These are phyloP conservation scores for Labrus mixtus DNA, from an alignment of 2,113 vertebrate genomes.

Conservation along the genomic window DNA sequence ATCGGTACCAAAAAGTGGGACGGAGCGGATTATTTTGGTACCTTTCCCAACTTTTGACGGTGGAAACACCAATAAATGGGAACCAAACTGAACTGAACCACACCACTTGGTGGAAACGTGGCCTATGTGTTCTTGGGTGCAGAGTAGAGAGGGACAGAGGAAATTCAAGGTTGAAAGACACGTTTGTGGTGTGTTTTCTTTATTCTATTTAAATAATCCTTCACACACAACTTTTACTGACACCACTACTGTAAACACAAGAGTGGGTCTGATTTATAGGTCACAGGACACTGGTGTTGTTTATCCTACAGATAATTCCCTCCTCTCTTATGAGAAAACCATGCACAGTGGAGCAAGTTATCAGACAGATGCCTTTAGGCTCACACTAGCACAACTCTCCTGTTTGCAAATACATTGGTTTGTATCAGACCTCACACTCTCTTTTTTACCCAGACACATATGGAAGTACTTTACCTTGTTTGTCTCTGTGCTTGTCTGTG, in stretches of 20 bases:
- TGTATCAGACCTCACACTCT: conserved; percentile 52
- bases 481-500: conserved; percentile 46
- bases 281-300: conserved; percentile 31
- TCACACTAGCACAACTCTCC: conserved; percentile 23
- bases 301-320: conserved; percentile 43
- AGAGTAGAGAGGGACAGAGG: neutral
- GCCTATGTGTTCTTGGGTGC: neutral
- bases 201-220: conserved; percentile 42
- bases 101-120: too few relatives aligned
- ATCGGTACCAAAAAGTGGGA: too few relatives aligned
- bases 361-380: conserved; percentile 60
- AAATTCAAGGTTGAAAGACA: conserved; percentile 34
- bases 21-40: too few relatives aligned
- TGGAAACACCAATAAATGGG: too few relatives aligned
- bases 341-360: conserved; percentile 48
- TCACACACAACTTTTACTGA: conserved; percentile 50
- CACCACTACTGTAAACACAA: conserved; percentile 52
- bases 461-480: conserved; percentile 61
- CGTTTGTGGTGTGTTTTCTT: conserved; percentile 4
- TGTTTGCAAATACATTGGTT: conserved; percentile 38
- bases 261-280: conserved; percentile 64
- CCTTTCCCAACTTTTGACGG: too few relatives aligned
- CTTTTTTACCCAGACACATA: conserved; percentile 15
- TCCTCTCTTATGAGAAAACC: conserved; percentile 56
- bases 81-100: too few relatives aligned